These are phyloP conservation scores for Mionectes olivaceus DNA, from an alignment of 2,797 vertebrate genomes.

Conservation along the genomic window DNA sequence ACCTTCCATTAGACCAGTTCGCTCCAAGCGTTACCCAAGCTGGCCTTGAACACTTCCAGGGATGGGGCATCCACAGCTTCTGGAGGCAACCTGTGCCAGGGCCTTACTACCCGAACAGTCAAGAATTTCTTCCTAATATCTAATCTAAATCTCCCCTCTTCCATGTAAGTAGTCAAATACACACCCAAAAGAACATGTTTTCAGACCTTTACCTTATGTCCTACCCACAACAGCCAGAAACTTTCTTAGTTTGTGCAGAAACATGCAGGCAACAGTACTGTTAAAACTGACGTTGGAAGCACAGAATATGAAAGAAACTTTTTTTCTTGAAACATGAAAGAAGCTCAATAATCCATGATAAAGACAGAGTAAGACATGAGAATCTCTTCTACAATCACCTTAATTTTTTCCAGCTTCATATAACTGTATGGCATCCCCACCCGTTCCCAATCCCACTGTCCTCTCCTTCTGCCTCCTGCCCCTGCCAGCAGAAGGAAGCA, in stretches of 20 bases:
- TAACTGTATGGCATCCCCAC: neutral
- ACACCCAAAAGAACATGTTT: accelerated
- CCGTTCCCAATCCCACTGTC: neutral
- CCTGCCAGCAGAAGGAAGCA: neutral
- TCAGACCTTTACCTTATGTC: neutral
- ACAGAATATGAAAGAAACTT: accelerated
- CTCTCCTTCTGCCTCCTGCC: neutral
- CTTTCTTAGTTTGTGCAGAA: neutral
- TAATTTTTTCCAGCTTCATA: neutral
- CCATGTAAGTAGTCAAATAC: neutral
- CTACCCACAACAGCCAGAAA: neutral
- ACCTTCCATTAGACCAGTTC: neutral
- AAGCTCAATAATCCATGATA: neutral
- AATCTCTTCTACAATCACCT: neutral
- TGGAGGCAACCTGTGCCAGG: neutral
- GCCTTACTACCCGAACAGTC: neutral
- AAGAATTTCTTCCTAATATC: neutral
- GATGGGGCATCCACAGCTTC: neutral
- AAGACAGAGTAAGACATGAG: neutral
- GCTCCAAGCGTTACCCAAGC: neutral
- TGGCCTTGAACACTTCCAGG: neutral
- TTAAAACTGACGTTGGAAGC: neutral
- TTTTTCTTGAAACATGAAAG: neutral
- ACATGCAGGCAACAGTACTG: accelerated
- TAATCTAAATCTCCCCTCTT: neutral